Base-by-base conservation (phyloP, 2,797 vertebrate species). In the Hoplostethus mediterraneus region DNA sequence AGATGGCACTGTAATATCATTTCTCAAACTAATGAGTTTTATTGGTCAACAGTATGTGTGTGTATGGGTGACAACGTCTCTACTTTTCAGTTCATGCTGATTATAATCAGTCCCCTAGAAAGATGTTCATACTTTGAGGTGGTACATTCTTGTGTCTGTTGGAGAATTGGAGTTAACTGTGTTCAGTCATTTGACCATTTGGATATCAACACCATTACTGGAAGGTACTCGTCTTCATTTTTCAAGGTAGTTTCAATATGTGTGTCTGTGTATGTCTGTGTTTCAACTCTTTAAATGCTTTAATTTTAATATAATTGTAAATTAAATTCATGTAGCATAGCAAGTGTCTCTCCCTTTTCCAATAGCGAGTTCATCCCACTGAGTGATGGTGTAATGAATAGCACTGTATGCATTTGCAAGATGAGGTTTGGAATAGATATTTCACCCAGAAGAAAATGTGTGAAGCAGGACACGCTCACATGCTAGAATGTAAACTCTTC, bases 1-100 rank as follows among this genome's bases (percentile, higher is more conserved):
- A 89, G 92, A 80, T 87, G 92, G 90, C 90, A 74, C 63, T 91
- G 78, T 82, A 61, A 70, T 66, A 44, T 85, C 79, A 75, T 69
- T 69, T 44, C 17, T 77, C 64, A 59, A 67, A 71, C 53, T 58
- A 8, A 25, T 53, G 33, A 75, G 57, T 75, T 75, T 63, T 63
- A 62, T 69, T 83, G 65, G 75, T 60, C 63, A 81, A 40, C 60
- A 59, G 47, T n/a, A 56, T 55, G 42, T 53, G 33, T 65, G 66
- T 69, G 52, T 66, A 47, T 64, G 48, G 54, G n/a, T 60, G 67
- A 44, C 61, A 79, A 73, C 28, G 33, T 53, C 71, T 28, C 14
- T 70, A 67, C 52, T n/a, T 71, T 33, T 63, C 44, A 56, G 58
- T 63, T 38, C 71, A 49, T 60, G 53, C 60, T 57, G 51, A 75